Base-by-base conservation (phyloP, 2,797 vertebrate species). In the Cygnus olor region DNA sequence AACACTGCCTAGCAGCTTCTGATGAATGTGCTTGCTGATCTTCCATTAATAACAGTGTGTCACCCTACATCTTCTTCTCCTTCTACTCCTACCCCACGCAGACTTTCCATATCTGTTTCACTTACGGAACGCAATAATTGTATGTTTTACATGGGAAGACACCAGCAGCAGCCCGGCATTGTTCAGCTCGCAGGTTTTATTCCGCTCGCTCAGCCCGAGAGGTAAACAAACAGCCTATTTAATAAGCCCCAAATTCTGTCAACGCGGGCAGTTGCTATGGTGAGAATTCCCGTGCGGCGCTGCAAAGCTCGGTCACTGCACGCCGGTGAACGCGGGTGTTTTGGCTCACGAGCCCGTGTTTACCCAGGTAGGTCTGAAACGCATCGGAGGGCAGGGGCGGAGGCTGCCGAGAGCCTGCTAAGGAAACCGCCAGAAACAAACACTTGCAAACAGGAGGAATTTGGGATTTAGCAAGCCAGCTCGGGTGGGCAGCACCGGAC, bases 221-320 rank as follows among this genome's bases (percentile, higher is more conserved):
- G 27, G 83, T 93, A 96, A 96, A 96, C 94, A 97, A 95, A 95
- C 95, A 90, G 93, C 87, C 95, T 87, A 45, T 94, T 94, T 93
- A 96, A 94, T 80, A 90, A 94, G 72, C 34, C 83, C 85, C 73
- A 81, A 90, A 91, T 95, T 89, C 94, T 95, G 91, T 93, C 94
- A 66, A 36, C 84, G 91, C 80, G 11, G 24, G 90, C 34, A 95
- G 97, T 97, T 97, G 94, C 97, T 94, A 97, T 97, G 97, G 96
- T 95, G 96, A 97, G 91, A 79, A 89, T 89, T 93, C 92, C 93
- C 68, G 89, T 1, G 5, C 5, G 3, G 84, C 18, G 13, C 89
- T 81, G 95, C 86, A 94, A 76, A 85, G 71, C 80, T 80, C 74
- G 95, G 95, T 91, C 96, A 94, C 83, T 91, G 80, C 66, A 36